A percentile compares a stretch with the other conserved stretches of the same genome.
Conservation (phyloP, 2,113 vertebrate genomes). For the Gobio gobio region DNA sequence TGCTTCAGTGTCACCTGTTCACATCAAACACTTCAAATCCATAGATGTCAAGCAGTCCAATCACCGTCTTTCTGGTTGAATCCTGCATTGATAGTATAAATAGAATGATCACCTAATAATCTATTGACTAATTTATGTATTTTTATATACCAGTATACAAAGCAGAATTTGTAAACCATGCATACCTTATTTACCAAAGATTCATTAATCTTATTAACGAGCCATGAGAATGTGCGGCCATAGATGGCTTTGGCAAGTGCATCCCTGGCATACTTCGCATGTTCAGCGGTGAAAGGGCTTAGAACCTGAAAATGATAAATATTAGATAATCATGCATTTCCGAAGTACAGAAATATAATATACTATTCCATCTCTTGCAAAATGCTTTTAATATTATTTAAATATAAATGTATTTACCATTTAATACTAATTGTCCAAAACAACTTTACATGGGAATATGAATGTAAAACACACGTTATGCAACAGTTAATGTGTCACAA, state of each 20-base stretch:
- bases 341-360: background rate
- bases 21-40: constrained; percentile 96
- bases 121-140: background rate
- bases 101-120: background rate
- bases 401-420: constrained; percentile 32
- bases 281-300: constrained; percentile 84
- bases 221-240: constrained; percentile 91
- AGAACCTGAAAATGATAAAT: constrained; percentile 80
- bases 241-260: constrained; percentile 93
- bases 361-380: background rate
- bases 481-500: background rate
- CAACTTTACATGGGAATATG: background rate
- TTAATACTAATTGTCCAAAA: background rate
- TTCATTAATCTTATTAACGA: constrained; percentile 90
- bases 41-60: constrained; percentile 95
- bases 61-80: constrained; percentile 84
- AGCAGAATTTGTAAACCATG: background rate
- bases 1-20: constrained; percentile 81
- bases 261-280: constrained; percentile 87
- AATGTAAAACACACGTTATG: background rate
- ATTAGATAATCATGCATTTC: background rate
- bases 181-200: constrained; percentile 87
- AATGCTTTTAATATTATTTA: background rate
- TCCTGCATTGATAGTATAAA: constrained; percentile 74
- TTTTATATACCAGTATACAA: background rate